Evolutionary conservation across 2,888 invertebrate species (phyloP), one percentile per base, ranked within the genome.

Genomic region (Heliconius sara): DNA sequence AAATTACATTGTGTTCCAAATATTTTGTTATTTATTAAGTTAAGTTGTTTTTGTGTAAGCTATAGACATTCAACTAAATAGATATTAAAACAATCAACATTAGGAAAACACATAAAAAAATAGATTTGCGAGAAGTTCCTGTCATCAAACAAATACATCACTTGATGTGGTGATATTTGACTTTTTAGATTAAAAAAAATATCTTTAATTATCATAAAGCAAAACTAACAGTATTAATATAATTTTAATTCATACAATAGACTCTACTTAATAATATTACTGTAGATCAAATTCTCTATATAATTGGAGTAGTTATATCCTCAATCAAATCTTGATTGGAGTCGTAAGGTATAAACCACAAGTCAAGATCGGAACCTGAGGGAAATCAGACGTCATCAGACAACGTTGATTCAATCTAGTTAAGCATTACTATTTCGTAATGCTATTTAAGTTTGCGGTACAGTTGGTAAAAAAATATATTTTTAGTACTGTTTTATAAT

Each of bases 351-450:
- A 86, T 78, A 78, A 39, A 85, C 82, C 83, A 83, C 84, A 85
- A 79, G 77, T 82, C 79, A 77, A 80, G 78, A 77, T 80, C 63
- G 60, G 79, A 75, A 71, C 82, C 80, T 77, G 57, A 52, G 82
- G 82, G 82, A 82, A 82, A 82, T 82, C 82, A 80, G 43, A 80
- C 75, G 77, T 81, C 80, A 84, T 83, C 83, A 78, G 81, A 81
- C 83, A 79, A 83, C 84, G 85, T 85, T 88, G 87, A 88, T 88
- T 88, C 85, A 86, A 87, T 84, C 87, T 86, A 88, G 89, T 88
- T 87, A 87, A 85, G 86, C 88, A 89, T 90, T 80, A 89, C 86
- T 75, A 75, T 65, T 75, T 66, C 65, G 75, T 75, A 75, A 75
- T 75, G 75, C 75, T 75, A 65, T 75, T 75, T 66, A 66, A 75